A percentile compares a stretch with the other conserved stretches of the same genome.
Conservation (phyloP, 2,888 invertebrate species). For the Incurvaria masculella region DNA sequence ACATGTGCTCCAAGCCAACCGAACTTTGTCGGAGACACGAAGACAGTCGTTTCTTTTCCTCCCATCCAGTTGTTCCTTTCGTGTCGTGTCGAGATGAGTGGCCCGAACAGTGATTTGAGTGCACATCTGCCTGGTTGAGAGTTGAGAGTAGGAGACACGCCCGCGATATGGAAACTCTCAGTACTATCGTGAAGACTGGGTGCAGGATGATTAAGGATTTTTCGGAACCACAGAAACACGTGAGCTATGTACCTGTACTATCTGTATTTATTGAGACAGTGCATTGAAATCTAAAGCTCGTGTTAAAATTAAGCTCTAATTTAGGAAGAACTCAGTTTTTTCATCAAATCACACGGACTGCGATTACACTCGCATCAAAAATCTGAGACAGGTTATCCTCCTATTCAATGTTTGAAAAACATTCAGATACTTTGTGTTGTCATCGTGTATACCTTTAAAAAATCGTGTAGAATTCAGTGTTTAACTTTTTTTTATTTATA, state of each 20-base stretch:
- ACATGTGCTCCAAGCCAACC: neutral
- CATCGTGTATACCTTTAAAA: no score
- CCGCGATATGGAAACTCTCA: neutral
- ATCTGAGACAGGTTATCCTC: no score
- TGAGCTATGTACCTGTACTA: conserved; percentile 25
- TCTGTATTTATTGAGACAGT: no score
- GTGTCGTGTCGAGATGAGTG: neutral
- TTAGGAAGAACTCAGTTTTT: no score
- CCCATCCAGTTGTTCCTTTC: neutral
- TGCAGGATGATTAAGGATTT: conserved; percentile 48
- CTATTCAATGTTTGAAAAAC: no score
- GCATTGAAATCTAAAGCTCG: no score
- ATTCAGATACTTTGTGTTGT: no score
- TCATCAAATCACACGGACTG: no score
- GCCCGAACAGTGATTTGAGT: neutral
- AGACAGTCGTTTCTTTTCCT: neutral
- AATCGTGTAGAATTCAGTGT: no score
- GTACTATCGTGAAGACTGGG: conserved; percentile 41
- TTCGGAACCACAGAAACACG: conserved; percentile 38
- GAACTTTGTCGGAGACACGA: neutral
- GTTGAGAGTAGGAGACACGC: neutral
- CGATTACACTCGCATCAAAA: no score
- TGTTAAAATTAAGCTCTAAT: no score
- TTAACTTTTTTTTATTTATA: no score
- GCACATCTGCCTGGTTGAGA: neutral